Percentiles rank a stretch among this genome's conserved stretches.
phyloP scores from a whole-genome alignment of 1,140 invertebrate genomes.

The Varroa destructor region DNA sequence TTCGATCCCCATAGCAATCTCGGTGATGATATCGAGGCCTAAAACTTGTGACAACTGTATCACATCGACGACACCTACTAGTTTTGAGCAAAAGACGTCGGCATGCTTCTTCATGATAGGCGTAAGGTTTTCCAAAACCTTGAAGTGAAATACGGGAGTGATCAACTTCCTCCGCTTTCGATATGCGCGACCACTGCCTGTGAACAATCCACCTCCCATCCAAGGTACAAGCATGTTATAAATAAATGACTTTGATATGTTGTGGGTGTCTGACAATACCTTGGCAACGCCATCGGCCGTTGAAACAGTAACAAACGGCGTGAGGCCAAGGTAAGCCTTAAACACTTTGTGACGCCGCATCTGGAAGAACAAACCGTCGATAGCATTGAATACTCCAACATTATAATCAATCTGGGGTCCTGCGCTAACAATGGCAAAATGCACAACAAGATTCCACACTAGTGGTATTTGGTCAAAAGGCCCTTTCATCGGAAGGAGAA shows the following conservation, averaged over 20 bases:
- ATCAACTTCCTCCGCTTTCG: constrained; percentile 41
- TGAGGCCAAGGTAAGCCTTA: constrained; percentile 7
- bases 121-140: constrained; percentile 44
- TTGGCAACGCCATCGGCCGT: constrained; percentile 2
- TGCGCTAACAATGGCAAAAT: neutral
- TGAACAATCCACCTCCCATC: constrained; percentile 72
- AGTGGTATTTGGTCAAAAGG: constrained; percentile 17
- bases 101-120: constrained; percentile 22
- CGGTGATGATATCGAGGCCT: constrained; percentile 42
- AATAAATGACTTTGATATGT: constrained; percentile 50
- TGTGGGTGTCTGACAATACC: constrained; percentile 1
- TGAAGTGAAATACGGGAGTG: constrained; percentile 47
- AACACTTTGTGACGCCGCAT: constrained; percentile 3
- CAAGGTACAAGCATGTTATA: constrained; percentile 59
- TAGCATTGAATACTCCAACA: constrained; percentile 24
- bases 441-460: constrained; percentile 6
- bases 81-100: neutral
- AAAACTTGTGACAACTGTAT: constrained; percentile 5
- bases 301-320: constrained; percentile 16
- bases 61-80: neutral
- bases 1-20: constrained; percentile 67
- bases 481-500: constrained; percentile 16
- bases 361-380: constrained; percentile 23
- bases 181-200: constrained; percentile 51
- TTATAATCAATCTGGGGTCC: constrained; percentile 17